A percentile compares a stretch with the other conserved stretches of the same genome.
Evolutionary conservation across 64 coral and sea anemone species (phyloP).

Genomic region (Actinia equina): DNA sequence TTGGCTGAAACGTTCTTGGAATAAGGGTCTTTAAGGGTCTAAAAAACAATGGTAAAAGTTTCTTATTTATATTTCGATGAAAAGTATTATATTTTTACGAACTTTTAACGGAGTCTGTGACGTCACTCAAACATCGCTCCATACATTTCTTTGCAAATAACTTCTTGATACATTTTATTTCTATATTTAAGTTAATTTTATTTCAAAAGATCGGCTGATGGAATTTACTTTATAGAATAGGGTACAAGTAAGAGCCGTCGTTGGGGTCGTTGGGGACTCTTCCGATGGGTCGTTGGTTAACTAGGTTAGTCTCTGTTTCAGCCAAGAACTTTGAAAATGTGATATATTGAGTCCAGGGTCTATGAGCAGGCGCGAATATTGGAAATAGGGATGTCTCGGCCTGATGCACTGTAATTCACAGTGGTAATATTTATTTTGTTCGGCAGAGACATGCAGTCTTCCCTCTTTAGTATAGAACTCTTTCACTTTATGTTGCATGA

Average conservation of each 20-base stretch:
- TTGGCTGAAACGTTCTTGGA: too few species aligned
- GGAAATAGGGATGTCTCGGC: constrained; percentile 26
- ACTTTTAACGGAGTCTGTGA: too few species aligned
- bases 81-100: too few species aligned
- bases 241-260: constrained; percentile 32
- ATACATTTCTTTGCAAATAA: too few species aligned
- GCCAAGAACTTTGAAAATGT: not conserved
- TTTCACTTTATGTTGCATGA: constrained; percentile 49
- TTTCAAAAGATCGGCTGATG: too few species aligned
- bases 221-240: not conserved
- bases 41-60: too few species aligned
- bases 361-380: not conserved
- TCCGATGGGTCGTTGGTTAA: constrained; percentile 60
- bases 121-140: too few species aligned
- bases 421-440: constrained; percentile 38
- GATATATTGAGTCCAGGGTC: not conserved
- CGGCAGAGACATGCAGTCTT: constrained; percentile 5
- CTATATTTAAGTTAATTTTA: too few species aligned
- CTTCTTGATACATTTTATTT: too few species aligned
- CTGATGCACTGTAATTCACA: constrained; percentile 18
- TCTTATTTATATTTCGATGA: too few species aligned
- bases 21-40: too few species aligned
- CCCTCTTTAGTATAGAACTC: constrained; percentile 22
- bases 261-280: constrained; percentile 48
- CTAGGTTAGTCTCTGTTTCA: not conserved